Evolutionary conservation across 2,113 vertebrate species (phyloP).

Genomic region (Mohoua ochrocephala): DNA sequence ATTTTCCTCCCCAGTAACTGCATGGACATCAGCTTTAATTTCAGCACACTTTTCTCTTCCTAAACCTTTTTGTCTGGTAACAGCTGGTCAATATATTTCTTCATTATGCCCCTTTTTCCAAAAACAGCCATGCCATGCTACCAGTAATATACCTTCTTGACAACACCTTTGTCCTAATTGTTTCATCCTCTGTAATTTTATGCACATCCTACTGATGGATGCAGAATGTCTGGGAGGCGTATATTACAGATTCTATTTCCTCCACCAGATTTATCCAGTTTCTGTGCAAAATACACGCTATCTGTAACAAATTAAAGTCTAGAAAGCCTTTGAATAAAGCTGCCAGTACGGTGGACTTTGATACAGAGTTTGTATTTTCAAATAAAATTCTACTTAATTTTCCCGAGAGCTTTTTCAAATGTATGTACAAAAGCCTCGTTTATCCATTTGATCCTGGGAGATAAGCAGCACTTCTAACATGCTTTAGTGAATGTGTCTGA

Average conservation of each 20-base stretch:
- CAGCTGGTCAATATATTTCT: constrained; percentile 49
- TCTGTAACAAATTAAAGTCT: not conserved
- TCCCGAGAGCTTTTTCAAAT: not conserved
- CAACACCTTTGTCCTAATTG: not conserved
- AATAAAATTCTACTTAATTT: not conserved
- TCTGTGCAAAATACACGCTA: not conserved
- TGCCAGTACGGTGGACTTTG: not conserved
- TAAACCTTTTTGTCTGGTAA: constrained; percentile 13
- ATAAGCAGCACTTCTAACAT: not conserved
- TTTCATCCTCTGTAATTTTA: not conserved
- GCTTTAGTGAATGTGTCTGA: not conserved
- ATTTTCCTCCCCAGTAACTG: constrained; percentile 40
- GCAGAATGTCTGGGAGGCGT: not conserved
- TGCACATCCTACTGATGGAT: not conserved
- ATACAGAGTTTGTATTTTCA: not conserved
- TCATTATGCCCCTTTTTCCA: not conserved
- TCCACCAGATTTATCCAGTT: not conserved
- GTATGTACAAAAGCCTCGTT: not conserved
- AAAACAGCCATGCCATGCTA: not conserved
- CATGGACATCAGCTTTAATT: constrained; percentile 53
- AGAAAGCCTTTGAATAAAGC: not conserved
- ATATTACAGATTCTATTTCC: not conserved
- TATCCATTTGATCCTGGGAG: not conserved
- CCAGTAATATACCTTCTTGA: not conserved
- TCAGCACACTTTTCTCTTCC: constrained; percentile 6